These are phyloP conservation scores for Syrrhaptes paradoxus DNA, from an alignment of 2,113 vertebrate species.

Conservation along the genomic window DNA sequence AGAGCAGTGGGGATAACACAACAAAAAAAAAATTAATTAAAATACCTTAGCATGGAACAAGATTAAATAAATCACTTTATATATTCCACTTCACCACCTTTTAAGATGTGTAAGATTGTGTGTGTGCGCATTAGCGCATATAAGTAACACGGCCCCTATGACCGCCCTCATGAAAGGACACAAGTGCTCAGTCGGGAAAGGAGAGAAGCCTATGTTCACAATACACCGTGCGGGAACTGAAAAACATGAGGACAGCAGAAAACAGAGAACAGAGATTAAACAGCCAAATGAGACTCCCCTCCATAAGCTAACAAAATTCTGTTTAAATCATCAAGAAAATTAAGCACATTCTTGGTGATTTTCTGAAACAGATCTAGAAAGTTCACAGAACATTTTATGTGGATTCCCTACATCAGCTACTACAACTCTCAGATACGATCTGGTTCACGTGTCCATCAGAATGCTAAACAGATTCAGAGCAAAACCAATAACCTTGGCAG, in stretches of 20 bases:
- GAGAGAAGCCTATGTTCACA: not conserved
- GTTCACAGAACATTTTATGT: not conserved
- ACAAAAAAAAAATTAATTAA: not conserved
- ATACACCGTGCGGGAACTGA: not conserved
- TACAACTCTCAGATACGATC: not conserved
- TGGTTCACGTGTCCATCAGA: not conserved
- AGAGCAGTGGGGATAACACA: not conserved
- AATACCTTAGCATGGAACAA: not conserved
- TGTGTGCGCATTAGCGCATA: fast-evolving
- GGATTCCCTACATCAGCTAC: not conserved
- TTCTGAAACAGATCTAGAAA: not conserved
- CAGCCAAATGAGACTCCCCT: not conserved
- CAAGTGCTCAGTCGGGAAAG: not conserved
- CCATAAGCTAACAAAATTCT: not conserved
- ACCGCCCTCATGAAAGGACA: not conserved
- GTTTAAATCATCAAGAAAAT: not conserved
- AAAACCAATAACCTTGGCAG: not conserved
- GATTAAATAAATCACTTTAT: not conserved
- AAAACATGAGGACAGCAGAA: not conserved
- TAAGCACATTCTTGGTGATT: not conserved
- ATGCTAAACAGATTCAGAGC: not conserved
- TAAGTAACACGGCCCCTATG: not conserved
- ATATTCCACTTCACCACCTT: not conserved
- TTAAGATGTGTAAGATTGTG: not conserved
- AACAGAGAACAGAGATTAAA: not conserved